These are phyloP conservation scores for Strix uralensis DNA, from an alignment of 2,113 vertebrate genomes.

Conservation along the genomic window DNA sequence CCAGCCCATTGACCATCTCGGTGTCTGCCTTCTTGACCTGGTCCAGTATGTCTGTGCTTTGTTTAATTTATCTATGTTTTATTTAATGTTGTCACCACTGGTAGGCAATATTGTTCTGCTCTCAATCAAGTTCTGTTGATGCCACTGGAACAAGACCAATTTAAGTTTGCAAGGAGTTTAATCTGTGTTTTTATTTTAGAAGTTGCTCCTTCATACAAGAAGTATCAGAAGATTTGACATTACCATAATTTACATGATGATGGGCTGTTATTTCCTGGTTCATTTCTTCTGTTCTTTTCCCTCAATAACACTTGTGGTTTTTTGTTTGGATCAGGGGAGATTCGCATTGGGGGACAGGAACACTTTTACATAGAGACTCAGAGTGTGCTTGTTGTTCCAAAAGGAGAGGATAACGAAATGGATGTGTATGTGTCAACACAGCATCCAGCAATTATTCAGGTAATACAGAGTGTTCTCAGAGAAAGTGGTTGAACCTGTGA, in stretches of 20 bases:
- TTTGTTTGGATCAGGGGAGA: conserved; percentile 61
- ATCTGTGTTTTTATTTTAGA: not conserved
- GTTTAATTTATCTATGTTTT: not conserved
- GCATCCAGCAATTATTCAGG: conserved; percentile 70
- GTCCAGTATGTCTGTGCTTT: not conserved
- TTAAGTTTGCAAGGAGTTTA: not conserved
- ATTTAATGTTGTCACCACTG: not conserved
- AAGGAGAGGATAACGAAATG: conserved; percentile 76
- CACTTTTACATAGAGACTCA: conserved; percentile 84
- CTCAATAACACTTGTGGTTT: not conserved
- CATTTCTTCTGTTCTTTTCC: not conserved
- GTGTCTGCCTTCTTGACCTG: not conserved
- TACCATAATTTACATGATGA: not conserved
- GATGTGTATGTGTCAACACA: conserved; percentile 75
- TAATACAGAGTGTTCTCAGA: conserved; percentile 8
- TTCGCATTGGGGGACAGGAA: conserved; percentile 73
- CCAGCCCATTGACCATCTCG: not conserved
- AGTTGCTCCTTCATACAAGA: not conserved
- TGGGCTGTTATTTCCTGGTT: not conserved
- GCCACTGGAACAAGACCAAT: not conserved
- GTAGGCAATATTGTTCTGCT: not conserved
- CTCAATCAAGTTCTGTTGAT: not conserved
- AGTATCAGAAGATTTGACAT: not conserved
- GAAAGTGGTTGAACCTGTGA: not conserved
- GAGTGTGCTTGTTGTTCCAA: conserved; percentile 73